Base-by-base conservation (phyloP, 37 sponge, comb jelly and placozoan genomes). In the Axinella damicornis region DNA sequence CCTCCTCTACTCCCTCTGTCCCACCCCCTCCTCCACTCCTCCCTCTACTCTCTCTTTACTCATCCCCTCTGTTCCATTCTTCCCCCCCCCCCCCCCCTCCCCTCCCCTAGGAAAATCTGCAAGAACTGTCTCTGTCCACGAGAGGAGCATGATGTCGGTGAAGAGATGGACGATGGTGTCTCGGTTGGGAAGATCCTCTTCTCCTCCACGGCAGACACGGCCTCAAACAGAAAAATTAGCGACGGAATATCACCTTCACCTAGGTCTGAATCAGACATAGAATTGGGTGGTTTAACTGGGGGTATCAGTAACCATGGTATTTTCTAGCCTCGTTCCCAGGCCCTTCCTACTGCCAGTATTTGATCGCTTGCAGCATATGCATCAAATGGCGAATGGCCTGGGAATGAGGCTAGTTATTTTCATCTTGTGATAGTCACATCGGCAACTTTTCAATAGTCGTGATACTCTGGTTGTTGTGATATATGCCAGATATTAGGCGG, bases 91-190 rank as follows among this genome's bases (percentile, higher is more conserved):
- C 46, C 14, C 58, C 24, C 6, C n/a, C 21, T 9, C 60, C 41
- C 39, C 33, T 24, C 36, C 36, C 68, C 24, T 53, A 94, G 96
- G 61, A 96, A 96, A 59, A 76, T 92, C 25, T 96, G 96, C 56
- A 78, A 78, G 66, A 91, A 96, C 83, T 96, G 96, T 46, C 72
- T 83, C 1, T 94, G 93, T 82, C 87, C 90, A 21, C 33, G 91
- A 22, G 88, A 87, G 74, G 91, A 96, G 39, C 96, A 96, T 40
- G 97, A 96, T 36, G 83, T 96, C 56, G 22, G 62, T 21, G 86
- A 80, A 14, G 89, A 81, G 35, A 21, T 24, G 34, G 72, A 62
- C 14, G 72, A 37, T 27, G 70, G 78, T 13, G 57, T 64, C 2
- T 31, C 65, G 0, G 88, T 85, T 0, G 87, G 87, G 25, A 83